Base-by-base conservation (phyloP, 2,797 vertebrate genomes). In the Neostethus bicornis region DNA sequence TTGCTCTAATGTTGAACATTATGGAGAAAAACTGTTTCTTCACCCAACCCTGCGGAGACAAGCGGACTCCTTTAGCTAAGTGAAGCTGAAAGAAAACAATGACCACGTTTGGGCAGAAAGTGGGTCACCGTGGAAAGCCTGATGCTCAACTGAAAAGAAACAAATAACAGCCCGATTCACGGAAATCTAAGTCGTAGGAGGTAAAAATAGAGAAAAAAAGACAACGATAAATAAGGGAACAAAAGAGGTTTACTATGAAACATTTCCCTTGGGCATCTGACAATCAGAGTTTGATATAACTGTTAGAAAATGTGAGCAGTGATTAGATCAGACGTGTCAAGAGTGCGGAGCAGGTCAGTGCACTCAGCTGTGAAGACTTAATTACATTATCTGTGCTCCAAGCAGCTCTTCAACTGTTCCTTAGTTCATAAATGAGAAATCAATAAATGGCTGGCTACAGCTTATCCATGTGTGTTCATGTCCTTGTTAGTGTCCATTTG, bases 81-180 rank as follows among this genome's bases (percentile, higher is more conserved):
- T 67, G 64, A 84, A 66, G 75, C 77, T 78, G 68, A 86, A 81
- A 49, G 43, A 45, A 50, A 64, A 76, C 77, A 73, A 69, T 58
- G 53, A 20, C 23, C 7, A 1, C 5, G 0, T 12, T 21, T 8
- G 2, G n/a, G 32, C 63, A 41, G 60, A 77, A 85, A 84, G 72
- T 77, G 74, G 79, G 80, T 84, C 83, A 83, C 46, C 0, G 38
- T 13, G 53, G 42, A 44, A 17, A 48, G 41, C n/a, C 12, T 17
- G 26, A 45, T 1, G 5, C 25, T 52, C 17, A 77, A 72, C 74
- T 31, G 76, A 59, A 73, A 67, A 61, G 41, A 49, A 49, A 39
- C 48, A n/a, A n/a, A n/a, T n/a, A n/a, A 11, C 28, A 42, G 46
- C 52, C 43, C 29, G 26, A 58, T 16, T 42, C 59, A 43, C 17